Base-by-base conservation (phyloP, 2,797 vertebrate genomes). In the Masticophis lateralis region DNA sequence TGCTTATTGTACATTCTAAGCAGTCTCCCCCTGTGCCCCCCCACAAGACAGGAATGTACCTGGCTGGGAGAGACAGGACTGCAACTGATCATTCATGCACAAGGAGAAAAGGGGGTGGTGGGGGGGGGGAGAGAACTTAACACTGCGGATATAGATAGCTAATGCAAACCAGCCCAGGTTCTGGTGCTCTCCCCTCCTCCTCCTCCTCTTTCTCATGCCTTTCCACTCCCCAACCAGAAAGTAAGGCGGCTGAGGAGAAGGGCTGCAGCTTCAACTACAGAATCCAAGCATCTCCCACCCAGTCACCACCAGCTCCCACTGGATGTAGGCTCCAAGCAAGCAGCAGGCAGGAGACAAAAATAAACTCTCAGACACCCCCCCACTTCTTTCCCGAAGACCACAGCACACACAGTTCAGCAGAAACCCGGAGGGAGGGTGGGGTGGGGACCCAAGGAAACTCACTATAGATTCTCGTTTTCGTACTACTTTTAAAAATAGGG, bases 271-370 rank as follows among this genome's bases (percentile, higher is more conserved):
- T 95, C 95, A 94, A 92, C 95, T 94, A 95, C 95, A 95, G 95
- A 95, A 90, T 92, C 93, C 95, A 79, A 94, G 95, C 97, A 95
- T 96, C 96, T 93, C 96, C 94, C 95, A 95, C 96, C 97, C 94
- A 9, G 87, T 96, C 95, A 94, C 11, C 28, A 47, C 59, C 56
- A 37, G 32, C 20, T 14, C 55, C 37, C 13, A 2, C 28, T 97
- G 97, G 96, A 97, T 96, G 96, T 88, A 97, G 97, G 97, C 98
- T 97, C 97, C 97, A 96, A 97, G 57, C 37, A 63, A 55, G 97
- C 97, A 92, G 90, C 91, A 47, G 87, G 88, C 22, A 60, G 96
- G 98, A 98, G 98, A 92, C 97, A 98, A 98, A 98, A 98, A 98
- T 98, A 98, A 59, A 27, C 96, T 96, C 96, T 97, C 98, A 89